Evolutionary conservation across 2,888 invertebrate species (phyloP).

Genomic region (Acrobasis consociella): DNA sequence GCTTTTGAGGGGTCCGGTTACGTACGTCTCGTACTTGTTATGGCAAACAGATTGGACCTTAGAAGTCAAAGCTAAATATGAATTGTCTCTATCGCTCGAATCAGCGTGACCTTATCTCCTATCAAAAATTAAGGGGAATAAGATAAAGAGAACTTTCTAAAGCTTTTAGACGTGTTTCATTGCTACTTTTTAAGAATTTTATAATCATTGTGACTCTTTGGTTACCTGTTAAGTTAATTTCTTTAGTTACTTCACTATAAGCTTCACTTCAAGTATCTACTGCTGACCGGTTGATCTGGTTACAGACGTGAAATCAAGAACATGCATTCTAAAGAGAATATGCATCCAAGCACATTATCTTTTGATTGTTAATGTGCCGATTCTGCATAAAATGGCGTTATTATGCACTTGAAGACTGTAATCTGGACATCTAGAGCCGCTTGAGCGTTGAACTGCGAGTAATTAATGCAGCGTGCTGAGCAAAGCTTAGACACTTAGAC

Average conservation of each 20-base stretch:
- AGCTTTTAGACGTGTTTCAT: background rate
- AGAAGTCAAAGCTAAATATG: conserved; percentile 58
- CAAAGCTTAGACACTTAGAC: conserved; percentile 20
- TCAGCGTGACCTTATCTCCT: conserved; percentile 31
- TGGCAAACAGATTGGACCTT: conserved; percentile 62
- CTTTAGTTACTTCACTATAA: too few species aligned
- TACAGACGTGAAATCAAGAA: too few species aligned
- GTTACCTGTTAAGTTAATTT: too few species aligned
- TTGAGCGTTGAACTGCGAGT: conserved; percentile 33
- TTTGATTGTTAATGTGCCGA: background rate
- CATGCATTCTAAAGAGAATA: background rate
- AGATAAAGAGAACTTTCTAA: conserved; percentile 8
- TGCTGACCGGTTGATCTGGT: too few species aligned
- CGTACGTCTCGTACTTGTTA: conserved; percentile 63
- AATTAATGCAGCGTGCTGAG: conserved; percentile 34
- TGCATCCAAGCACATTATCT: background rate
- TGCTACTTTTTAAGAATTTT: background rate
- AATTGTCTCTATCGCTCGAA: conserved; percentile 42
- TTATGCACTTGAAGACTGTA: conserved; percentile 4
- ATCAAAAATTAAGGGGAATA: conserved; percentile 6
- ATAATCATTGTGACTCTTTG: background rate
- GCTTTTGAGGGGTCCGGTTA: conserved; percentile 77
- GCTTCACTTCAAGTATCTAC: too few species aligned
- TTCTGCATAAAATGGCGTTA: background rate
- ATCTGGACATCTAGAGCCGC: conserved; percentile 20